A percentile compares a stretch with the other conserved stretches of the same genome.
These are phyloP conservation scores for Poliocrania exsul DNA, from an alignment of 2,797 vertebrate genomes.

Conservation along the genomic window DNA sequence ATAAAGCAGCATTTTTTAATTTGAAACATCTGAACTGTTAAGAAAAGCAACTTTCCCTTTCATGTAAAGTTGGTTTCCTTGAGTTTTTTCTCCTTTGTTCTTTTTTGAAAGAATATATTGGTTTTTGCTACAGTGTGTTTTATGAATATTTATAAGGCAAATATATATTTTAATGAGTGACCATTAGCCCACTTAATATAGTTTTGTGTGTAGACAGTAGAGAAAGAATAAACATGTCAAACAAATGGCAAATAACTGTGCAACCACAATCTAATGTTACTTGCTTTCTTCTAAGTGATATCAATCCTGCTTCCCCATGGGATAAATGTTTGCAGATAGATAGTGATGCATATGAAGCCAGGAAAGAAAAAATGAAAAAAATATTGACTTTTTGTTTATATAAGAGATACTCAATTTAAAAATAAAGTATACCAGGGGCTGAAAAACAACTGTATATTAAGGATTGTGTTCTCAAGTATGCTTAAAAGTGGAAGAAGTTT, in stretches of 20 bases:
- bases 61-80: conserved; percentile 8
- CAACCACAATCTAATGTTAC: background rate
- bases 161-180: conserved; percentile 53
- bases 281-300: background rate
- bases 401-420: background rate
- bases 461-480: background rate
- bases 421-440: background rate
- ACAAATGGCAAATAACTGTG: background rate
- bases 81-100: conserved; percentile 6
- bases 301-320: background rate
- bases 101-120: background rate
- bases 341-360: background rate
- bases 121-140: background rate
- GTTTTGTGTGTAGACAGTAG: background rate
- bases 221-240: background rate
- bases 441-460: background rate
- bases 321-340: background rate
- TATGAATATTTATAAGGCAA: conserved; percentile 40
- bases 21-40: conserved; percentile 15
- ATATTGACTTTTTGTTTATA: background rate
- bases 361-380: background rate
- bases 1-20: conserved; percentile 11
- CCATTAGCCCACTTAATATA: background rate
- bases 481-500: background rate
- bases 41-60: background rate